Conservation (phyloP, 2,797 vertebrate genomes). For the Mionectes olivaceus region DNA sequence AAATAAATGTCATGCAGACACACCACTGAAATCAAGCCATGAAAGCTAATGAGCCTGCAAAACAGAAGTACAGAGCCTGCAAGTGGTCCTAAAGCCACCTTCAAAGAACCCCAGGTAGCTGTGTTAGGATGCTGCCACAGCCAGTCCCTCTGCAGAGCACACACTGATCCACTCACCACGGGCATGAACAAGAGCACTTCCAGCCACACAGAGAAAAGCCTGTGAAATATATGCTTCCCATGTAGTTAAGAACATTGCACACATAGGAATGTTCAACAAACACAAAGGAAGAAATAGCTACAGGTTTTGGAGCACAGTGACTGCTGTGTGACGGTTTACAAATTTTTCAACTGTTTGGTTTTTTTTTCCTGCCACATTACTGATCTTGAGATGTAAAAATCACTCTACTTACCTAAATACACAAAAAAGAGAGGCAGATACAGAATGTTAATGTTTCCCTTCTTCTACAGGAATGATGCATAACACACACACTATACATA, state of each 20-base stretch:
- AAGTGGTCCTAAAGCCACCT: constrained; percentile 34
- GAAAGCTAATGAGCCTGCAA: constrained; percentile 73
- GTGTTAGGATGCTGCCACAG: not conserved
- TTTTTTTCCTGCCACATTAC: not conserved
- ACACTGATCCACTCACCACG: accelerated
- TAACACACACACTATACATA: no score
- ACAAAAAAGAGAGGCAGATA: not conserved
- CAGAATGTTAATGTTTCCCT: accelerated
- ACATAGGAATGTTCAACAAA: not conserved
- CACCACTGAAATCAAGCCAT: constrained; percentile 72
- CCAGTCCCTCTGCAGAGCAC: not conserved
- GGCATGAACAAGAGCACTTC: accelerated
- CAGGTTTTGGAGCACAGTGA: not conserved
- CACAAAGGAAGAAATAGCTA: not conserved
- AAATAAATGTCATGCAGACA: constrained; percentile 79
- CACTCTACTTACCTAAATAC: not conserved
- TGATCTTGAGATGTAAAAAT: not conserved
- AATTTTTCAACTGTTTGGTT: not conserved
- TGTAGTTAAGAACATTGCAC: accelerated
- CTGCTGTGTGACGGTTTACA: not conserved
- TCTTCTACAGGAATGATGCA: not conserved
- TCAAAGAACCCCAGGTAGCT: constrained; percentile 9
- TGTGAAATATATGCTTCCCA: not conserved
- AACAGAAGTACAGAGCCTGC: constrained; percentile 4
- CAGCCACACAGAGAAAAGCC: not conserved